Evolutionary conservation across 2,888 invertebrate genomes (phyloP), one percentile per base, ranked within the genome.

Genomic region (Alitta virens): DNA sequence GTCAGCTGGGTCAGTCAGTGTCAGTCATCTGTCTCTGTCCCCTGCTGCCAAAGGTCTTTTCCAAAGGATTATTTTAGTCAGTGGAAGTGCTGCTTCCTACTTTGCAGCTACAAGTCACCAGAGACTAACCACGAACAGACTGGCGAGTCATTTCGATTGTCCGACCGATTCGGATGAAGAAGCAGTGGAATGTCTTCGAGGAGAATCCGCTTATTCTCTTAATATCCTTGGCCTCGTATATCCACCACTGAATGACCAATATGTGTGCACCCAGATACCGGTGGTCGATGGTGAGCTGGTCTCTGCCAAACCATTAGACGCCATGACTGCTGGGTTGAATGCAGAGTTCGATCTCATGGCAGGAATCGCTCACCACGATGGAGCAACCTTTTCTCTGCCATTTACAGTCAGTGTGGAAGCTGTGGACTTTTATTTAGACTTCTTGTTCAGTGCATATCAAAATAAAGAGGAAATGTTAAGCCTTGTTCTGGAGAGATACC

Each of bases 51-150:
- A 49, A 24, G 49, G 50, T 2, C 50, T 49, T 49, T 43, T 57
- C 26, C 57, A 57, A 23, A 46, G 57, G 23, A 33, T 33, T 1
- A 57, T 57, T 25, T 5, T 18, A 1, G 49, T 57, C 46, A 57
- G 57, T 27, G 57, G 57, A 5, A 46, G 46, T 46, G 46, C 46
- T 16, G 46, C 46, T 5, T 27, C 25, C 18, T 46, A 42, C 16
- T 5, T 18, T 2, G 33, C 27, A 21, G 12, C 46, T 9, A 27
- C 43, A 9, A 27, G 57, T 1, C n/a, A 46, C 33, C 57, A 57
- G 33, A 18, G 27, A 12, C 26, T 27, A 23, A 49, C 25, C 18
- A 21, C 46, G 2, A 24, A 49, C 14, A 57, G 25, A 26, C 46
- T 57, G 3, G 57, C 18, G 3, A 7, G 9, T 2, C 27, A 46